These are phyloP conservation scores for Conus ventricosus DNA, from an alignment of 1,140 invertebrate species.

Conservation along the genomic window DNA sequence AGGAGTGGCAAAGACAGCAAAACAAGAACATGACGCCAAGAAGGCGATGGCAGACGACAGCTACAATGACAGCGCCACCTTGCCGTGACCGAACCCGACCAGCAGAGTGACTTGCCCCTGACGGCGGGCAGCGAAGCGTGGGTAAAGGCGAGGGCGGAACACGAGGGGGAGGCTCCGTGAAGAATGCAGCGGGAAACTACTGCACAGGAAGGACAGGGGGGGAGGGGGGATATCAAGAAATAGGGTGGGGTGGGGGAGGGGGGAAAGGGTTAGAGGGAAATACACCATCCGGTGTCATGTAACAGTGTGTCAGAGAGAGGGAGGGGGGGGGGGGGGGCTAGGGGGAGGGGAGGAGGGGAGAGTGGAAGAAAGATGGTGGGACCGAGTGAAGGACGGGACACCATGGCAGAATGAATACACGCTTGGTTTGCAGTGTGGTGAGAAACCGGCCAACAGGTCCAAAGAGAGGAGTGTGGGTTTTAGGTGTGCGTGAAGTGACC, in stretches of 20 bases:
- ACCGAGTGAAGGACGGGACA: not conserved
- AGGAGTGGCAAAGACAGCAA: not conserved
- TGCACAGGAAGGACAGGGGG: not conserved
- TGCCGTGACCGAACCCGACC: not conserved
- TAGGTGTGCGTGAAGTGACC: too few relatives aligned
- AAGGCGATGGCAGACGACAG: slow-evolving; percentile 2
- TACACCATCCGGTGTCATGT: too few relatives aligned
- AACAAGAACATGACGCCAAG: not conserved
- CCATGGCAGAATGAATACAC: too few relatives aligned
- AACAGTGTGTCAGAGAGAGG: too few relatives aligned
- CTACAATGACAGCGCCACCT: not conserved
- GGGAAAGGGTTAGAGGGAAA: not conserved
- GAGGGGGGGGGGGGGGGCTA: too few relatives aligned
- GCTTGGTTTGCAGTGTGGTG: too few relatives aligned
- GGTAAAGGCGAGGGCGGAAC: not conserved
- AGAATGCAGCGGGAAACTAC: too few relatives aligned
- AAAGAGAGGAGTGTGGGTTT: too few relatives aligned
- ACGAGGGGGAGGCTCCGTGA: not conserved
- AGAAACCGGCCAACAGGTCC: too few relatives aligned
- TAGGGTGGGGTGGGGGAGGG: too few relatives aligned
- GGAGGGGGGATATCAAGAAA: not conserved
- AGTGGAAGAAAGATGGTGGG: not conserved
- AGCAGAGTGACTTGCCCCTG: not conserved
- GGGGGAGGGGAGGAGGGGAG: not conserved
- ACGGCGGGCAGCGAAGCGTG: not conserved